Evolutionary conservation across 2,888 invertebrate species (phyloP), one percentile per base, ranked within the genome.

Genomic region (Tromatobia lineatoria): DNA sequence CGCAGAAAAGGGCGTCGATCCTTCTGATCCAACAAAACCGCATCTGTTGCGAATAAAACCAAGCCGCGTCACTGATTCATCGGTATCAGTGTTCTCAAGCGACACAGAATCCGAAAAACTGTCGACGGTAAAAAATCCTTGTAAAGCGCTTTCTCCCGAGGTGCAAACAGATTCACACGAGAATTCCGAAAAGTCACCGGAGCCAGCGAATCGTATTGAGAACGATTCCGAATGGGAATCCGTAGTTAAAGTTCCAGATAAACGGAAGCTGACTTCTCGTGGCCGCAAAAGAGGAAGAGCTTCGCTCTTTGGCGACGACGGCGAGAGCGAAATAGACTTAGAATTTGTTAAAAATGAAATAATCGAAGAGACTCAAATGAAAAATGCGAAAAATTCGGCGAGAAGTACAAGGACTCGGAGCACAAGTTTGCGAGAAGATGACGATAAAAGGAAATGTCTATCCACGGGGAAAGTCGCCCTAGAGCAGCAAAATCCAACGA

Each of bases 21-120:
- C 20, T 18, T 66, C 34, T 10, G 23, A 59, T 6, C 13, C 71
- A 15, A 18, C 13, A 20, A 45, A 50, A 20, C 70, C 75, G 50
- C 76, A 80, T 13, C 52, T 77, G 23, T 38, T 80, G 34, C 83
- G 83, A 61, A 52, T 80, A 38, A 76, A 77, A 10, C 52, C 66
- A 18, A 47, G 18, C 11, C 8, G 0, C 38, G 64, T 15, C 20
- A 18, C 3, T 10, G 15, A 59, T 29, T 59, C 59, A 7, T 1
- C 25, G 0, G 29, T 15, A 7, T 29, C 59, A n/a, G n/a, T n/a
- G 29, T 4, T 38, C 38, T 38, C 8, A 20, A 20, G 7, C 11
- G 74, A 70, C 1, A 18, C 13, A 18, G 67, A 42, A 45, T 42
- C 59, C 11, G 67, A 38, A 20, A 69, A 76, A 54, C 18, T 25